Base-by-base conservation (phyloP, 92 coral and sea anemone genomes). In the Montipora capitata region DNA sequence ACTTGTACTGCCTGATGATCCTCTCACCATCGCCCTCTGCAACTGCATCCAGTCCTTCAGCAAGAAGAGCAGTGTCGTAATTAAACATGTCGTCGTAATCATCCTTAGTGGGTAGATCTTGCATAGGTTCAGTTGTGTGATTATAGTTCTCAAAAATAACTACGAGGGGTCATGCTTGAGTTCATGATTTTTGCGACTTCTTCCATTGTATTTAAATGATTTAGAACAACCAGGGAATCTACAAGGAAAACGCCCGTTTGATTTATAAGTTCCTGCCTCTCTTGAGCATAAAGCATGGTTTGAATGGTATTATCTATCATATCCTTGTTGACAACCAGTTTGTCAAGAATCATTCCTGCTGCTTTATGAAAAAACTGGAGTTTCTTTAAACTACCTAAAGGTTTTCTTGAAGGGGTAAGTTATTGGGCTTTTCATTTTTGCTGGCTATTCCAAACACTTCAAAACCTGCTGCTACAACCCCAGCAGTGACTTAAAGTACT, bases 131-230 rank as follows among this genome's bases (percentile, higher is more conserved):
- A 35, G 4, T 5, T 18, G 1, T 3, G 15, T 7, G 27, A 44
- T 44, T 44, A 6, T 44, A 44, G 49, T 44, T 9, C n/a, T 79
- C 84, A 20, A 18, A 2, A 10, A 76, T 57, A 2, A 57, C 68
- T 79, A 86, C 89, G 91, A n/a, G 91, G n/a, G 93, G 91, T 83
- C 57, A 76, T 91, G 96, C 12, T 62, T 41, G 0, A 78, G 78
- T 73, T 93, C 96, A 87, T 93, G 96, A 14, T 58, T 93, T 57
- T 87, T 77, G 7, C 94, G 18, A 48, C 88, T 93, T 52, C 72
- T 87, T 13, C 96, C 94, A 84, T 82, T 59, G 83, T 91, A 93
- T 43, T 91, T 93, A 64, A 93, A 93, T 5, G 96, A 87, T 0
- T 18, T 67, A 0, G 54, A 44, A 40, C 96, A 93, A 0, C 92